Base-by-base conservation (phyloP, 2,888 invertebrate species). In the Drosophila lutescens region DNA sequence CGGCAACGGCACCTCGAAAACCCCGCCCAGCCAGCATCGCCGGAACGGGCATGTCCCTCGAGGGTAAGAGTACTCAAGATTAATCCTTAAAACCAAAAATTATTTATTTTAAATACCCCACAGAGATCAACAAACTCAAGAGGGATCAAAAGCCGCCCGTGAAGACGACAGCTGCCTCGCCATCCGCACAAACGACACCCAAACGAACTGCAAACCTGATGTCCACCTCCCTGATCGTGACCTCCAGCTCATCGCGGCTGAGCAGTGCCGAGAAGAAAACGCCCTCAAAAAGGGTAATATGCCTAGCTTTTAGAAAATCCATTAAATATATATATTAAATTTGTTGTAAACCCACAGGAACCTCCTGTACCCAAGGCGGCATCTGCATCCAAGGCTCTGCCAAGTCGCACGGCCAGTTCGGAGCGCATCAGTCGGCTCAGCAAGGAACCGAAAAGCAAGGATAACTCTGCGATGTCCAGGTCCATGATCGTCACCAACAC, bases 11-110 rank as follows among this genome's bases (percentile, higher is more conserved):
- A 81, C 93, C 94, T 69, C 94, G 95, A 91, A 95, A 95, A 92
- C 97, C 95, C 88, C 94, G 96, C 76, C 96, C 97, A 81, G 95
- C 95, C 88, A 96, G 96, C 93, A 96, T 97, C 91, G 96, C 96
- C 81, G 96, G 96, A 90, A 97, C 97, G 61, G 97, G 96, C 78
- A 95, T 97, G 89, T 95, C 96, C 72, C 77, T 92, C 66, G 91
- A 91, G 57, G 92, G 92, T 91, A 81, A 70, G 75, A 15, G 4
- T 8, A 1, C 34, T 8, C 6, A 38, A 30, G 4, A 13, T 4
- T 1, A 36, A 7, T 44, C 8, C 3, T 9, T 10, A 4, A 1
- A 20, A 9, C 4, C 1, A 20, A 8, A 12, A 36, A 4, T 7
- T 17, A 32, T 1, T 12, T 6, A 3, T 9, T 13, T 8, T n/a